These are phyloP conservation scores for Mormoops blainvillei DNA, from an alignment of 2,113 vertebrate species.

Conservation along the genomic window DNA sequence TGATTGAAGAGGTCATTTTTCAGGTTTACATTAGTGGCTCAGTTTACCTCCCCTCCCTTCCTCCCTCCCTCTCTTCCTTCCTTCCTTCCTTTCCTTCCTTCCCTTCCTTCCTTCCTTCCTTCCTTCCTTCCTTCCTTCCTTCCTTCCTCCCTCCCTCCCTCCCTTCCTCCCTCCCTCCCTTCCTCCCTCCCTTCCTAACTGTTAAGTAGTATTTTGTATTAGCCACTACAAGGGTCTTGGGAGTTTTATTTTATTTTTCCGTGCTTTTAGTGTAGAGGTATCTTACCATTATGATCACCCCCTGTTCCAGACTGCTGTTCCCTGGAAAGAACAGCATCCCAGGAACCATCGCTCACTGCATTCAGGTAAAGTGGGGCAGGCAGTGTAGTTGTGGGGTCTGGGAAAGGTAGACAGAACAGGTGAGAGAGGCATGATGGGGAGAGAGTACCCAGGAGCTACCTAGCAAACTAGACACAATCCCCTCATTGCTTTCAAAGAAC, in stretches of 20 bases:
- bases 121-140: not conserved
- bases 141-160: accelerated
- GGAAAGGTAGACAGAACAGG: not conserved
- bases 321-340: not conserved
- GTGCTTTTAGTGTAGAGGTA: not conserved
- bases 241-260: not conserved
- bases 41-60: not conserved
- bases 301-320: not conserved
- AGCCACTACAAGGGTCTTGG: not conserved
- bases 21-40: not conserved
- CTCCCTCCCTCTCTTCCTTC: too few relatives aligned
- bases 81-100: accelerated
- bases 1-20: not conserved
- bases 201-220: not conserved
- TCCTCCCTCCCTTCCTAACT: not conserved
- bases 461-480: not conserved
- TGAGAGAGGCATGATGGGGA: not conserved
- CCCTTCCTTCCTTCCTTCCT: not conserved
- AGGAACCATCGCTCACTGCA: not conserved
- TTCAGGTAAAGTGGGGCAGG: not conserved
- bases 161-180: too few relatives aligned
- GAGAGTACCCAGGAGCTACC: not conserved
- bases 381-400: not conserved
- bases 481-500: not conserved
- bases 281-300: not conserved